Base-by-base conservation (phyloP, 2,113 vertebrate genomes). In the Electrona antarctica region DNA sequence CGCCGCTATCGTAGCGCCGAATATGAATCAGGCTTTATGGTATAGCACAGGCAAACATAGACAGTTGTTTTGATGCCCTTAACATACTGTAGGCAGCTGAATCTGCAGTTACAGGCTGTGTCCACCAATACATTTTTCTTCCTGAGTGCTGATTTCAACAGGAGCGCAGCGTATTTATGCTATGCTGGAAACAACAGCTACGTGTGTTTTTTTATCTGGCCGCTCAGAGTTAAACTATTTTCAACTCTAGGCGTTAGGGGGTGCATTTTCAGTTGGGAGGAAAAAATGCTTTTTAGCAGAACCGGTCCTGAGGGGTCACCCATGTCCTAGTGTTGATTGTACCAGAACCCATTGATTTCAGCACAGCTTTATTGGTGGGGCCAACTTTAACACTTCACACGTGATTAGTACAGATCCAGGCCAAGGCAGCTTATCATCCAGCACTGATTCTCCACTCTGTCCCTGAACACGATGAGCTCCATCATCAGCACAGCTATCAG, bases 311-410 rank as follows among this genome's bases (percentile, higher is more conserved):
- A 79, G 71, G 62, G 10, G 66, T 67, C 56, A 28, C 71, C 74
- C 55, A 4, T 67, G 76, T 81, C 85, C 88, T 82, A 85, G 88
- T 87, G 83, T 83, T 84, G 86, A 84, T 80, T 86, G 85, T 66
- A 76, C 74, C 71, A 69, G 78, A 65, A 60, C 66, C 52, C 61
- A 78, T 59, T 71, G 74, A 79, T 81, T 89, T 82, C 85, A 86
- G 84, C 84, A 66, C 80, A 74, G 78, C 45, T 76, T 52, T 29
- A 72, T 68, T 69, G 46, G 69, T 55, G 62, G 73, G 41, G 61
- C 12, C 46, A 51, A 64, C 14, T 3, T 41, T 41, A 41, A 41
- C 5, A n/a, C n/a, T n/a, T n/a, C n/a, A n/a, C n/a, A 41, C 33
- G 33, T 41, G 33, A 46, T 71, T 64, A 21, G 57, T 46, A 73